phyloP scores from a whole-genome alignment of 2,888 invertebrate species.

The Drosophila putrida region DNA sequence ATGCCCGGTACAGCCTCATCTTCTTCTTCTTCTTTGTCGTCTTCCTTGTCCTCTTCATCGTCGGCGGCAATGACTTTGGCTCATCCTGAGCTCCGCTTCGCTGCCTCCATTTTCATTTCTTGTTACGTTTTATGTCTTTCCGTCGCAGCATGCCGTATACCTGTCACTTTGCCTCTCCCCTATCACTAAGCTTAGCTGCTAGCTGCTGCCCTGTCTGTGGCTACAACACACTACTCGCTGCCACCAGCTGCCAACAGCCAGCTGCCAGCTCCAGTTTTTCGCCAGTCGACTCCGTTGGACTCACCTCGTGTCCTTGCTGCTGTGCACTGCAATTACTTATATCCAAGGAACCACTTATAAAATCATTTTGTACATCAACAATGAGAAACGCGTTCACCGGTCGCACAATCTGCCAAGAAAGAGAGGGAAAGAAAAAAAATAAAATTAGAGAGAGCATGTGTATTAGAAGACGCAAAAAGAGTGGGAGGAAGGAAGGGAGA shows the following conservation, averaged over 20 bases:
- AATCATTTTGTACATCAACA: slow-evolving; percentile 99
- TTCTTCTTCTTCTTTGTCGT: slow-evolving; percentile 22
- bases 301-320: slow-evolving; percentile 94
- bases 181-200: slow-evolving; percentile 4
- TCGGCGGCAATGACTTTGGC: slow-evolving; percentile 76
- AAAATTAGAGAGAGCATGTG: slow-evolving; percentile 23
- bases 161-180: slow-evolving; percentile 29
- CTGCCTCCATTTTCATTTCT: slow-evolving; percentile 80
- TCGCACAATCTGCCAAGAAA: slow-evolving; percentile 89
- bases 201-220: slow-evolving; percentile 64
- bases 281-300: slow-evolving; percentile 38
- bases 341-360: slow-evolving; percentile 96
- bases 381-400: slow-evolving; percentile 95
- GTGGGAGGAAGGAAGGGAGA: slow-evolving; percentile 15
- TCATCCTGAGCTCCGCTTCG: slow-evolving; percentile 61
- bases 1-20: slow-evolving; percentile 14
- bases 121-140: slow-evolving; percentile 79
- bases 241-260: slow-evolving; percentile 45
- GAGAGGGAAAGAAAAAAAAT: slow-evolving; percentile 43
- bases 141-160: slow-evolving; percentile 65
- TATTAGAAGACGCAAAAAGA: slow-evolving; percentile 37
- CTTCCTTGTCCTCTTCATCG: slow-evolving; percentile 39
- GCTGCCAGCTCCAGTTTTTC: slow-evolving; percentile 46
- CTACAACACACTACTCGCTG: slow-evolving; percentile 57
- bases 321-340: slow-evolving; percentile 97